A percentile compares a stretch with the other conserved stretches of the same genome.
Conservation (phyloP, 1,140 invertebrate species). For the Lasioglossum albipes region DNA sequence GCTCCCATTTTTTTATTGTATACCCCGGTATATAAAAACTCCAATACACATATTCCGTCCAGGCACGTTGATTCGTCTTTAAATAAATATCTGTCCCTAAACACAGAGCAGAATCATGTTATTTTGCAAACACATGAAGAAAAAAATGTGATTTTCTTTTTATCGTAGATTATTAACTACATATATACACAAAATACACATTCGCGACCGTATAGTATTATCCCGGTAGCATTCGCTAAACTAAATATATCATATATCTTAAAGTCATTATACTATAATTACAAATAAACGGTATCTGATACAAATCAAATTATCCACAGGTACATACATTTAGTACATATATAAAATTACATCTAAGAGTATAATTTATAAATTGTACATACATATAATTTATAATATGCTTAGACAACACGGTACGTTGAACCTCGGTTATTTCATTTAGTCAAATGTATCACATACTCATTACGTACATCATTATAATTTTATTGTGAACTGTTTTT, state of each 20-base stretch:
- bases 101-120: conserved; percentile 18
- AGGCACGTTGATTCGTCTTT: conserved; percentile 35
- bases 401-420: conserved; percentile 50
- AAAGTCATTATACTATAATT: conserved; percentile 32
- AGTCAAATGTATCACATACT: conserved; percentile 41
- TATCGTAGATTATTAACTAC: conserved; percentile 16
- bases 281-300: conserved; percentile 35
- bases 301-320: conserved; percentile 44
- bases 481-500: conserved; percentile 25
- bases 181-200: background rate
- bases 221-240: conserved; percentile 20
- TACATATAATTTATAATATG: conserved; percentile 25
- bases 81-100: conserved; percentile 25
- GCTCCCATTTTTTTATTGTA: background rate
- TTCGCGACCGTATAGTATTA: conserved; percentile 1
- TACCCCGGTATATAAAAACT: conserved; percentile 22
- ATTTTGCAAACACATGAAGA: conserved; percentile 28
- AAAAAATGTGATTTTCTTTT: conserved; percentile 3
- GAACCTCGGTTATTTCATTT: conserved; percentile 23
- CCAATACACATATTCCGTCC: conserved; percentile 48
- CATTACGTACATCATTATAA: conserved; percentile 35
- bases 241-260: conserved; percentile 24
- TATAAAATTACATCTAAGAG: conserved; percentile 43
- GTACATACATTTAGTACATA: conserved; percentile 39
- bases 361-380: conserved; percentile 42